Evolutionary conservation across 35 echinoderm and acorn worm genomes (phyloP).

Genomic region (Apostichopus japonicus): DNA sequence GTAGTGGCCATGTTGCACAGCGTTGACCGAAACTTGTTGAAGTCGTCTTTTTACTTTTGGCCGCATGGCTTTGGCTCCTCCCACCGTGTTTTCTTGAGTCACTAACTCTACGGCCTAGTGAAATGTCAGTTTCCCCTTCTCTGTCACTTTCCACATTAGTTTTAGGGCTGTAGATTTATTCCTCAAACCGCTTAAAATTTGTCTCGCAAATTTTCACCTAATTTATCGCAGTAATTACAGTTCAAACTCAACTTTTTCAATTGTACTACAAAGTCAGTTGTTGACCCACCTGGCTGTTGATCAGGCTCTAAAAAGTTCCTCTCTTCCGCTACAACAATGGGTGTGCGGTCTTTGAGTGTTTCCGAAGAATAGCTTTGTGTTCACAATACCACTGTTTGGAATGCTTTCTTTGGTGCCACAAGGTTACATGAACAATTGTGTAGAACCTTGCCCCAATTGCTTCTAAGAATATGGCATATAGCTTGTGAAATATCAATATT

Average conservation of each 20-base stretch:
- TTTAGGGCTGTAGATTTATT: neutral
- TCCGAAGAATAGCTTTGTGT: neutral
- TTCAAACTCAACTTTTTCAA: slow-evolving; percentile 6
- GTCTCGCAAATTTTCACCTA: slow-evolving; percentile 15
- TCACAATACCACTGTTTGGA: too few relatives aligned
- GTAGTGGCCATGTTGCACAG: too few relatives aligned
- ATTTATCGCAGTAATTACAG: slow-evolving; percentile 3
- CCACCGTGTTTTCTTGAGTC: neutral
- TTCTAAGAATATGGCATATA: too few relatives aligned
- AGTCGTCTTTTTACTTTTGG: neutral
- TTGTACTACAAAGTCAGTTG: slow-evolving; percentile 1
- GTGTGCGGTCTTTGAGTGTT: neutral
- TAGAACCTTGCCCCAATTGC: too few relatives aligned
- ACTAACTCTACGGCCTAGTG: neutral
- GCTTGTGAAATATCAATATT: too few relatives aligned
- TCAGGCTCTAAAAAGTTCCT: neutral
- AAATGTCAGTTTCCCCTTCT: neutral
- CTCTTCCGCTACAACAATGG: neutral
- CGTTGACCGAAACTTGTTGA: too few relatives aligned
- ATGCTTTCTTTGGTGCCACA: too few relatives aligned
- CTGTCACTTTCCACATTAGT: neutral
- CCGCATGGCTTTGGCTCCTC: neutral
- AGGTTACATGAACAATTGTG: too few relatives aligned
- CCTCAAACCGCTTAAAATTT: slow-evolving; percentile 14
- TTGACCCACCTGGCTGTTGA: slow-evolving; percentile 5